Evolutionary conservation across 2,797 vertebrate genomes (phyloP).

Genomic region (Pachyuromys duprasi): DNA sequence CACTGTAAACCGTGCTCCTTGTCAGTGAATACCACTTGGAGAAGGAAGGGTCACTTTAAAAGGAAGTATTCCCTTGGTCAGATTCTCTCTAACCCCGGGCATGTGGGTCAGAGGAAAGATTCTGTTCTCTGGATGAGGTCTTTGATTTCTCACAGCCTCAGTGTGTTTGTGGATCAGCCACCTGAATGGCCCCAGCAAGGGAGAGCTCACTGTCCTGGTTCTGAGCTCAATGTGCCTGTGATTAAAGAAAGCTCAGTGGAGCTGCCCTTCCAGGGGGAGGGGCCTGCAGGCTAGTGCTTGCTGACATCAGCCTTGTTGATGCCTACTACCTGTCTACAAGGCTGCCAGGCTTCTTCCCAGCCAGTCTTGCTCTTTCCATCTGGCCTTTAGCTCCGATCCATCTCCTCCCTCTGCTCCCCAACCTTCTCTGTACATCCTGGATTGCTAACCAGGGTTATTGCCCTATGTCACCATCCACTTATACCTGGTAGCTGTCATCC

Average conservation of each 20-base stretch:
- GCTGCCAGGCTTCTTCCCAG: background rate
- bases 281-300: background rate
- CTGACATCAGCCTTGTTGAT: background rate
- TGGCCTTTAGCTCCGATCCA: background rate
- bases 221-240: background rate
- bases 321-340: background rate
- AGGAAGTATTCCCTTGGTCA: background rate
- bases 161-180: background rate
- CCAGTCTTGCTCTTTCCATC: background rate
- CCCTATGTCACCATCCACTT: background rate
- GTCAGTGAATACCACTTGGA: background rate
- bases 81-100: background rate
- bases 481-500: background rate
- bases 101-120: background rate
- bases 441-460: background rate
- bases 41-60: conserved; percentile 1
- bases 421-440: background rate
- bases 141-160: background rate
- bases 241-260: background rate
- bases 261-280: background rate
- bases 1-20: background rate
- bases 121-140: background rate
- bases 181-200: background rate
- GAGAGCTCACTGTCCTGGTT: background rate
- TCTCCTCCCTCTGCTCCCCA: background rate